Evolutionary conservation across 2,797 vertebrate genomes (phyloP).

Genomic region (Helarctos malayanus): DNA sequence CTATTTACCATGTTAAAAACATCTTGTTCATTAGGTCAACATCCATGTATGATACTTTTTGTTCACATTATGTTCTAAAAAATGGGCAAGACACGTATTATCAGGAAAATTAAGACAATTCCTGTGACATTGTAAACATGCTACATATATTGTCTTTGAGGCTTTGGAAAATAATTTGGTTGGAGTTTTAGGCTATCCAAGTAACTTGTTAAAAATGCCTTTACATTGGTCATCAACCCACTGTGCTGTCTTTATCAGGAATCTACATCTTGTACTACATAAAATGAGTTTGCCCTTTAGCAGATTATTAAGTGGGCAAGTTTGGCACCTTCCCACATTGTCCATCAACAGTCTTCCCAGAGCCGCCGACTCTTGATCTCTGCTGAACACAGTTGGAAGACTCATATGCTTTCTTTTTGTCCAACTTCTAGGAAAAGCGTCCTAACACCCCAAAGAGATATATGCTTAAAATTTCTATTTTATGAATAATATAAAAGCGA

Average conservation of each 20-base stretch:
- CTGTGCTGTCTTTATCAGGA: not conserved
- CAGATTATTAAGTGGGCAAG: not conserved
- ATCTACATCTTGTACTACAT: not conserved
- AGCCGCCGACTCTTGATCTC: not conserved
- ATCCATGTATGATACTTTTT: constrained; percentile 8
- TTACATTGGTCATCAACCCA: not conserved
- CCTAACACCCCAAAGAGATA: not conserved
- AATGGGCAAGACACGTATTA: constrained; percentile 2
- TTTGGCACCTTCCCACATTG: not conserved
- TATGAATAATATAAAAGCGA: not conserved
- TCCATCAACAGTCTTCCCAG: not conserved
- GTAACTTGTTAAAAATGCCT: constrained; percentile 4
- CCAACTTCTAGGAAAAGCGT: not conserved
- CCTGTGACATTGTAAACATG: constrained; percentile 1
- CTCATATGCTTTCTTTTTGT: not conserved
- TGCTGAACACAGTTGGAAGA: not conserved
- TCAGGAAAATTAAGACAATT: not conserved
- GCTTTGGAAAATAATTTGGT: not conserved
- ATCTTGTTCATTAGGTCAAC: not conserved
- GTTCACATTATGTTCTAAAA: constrained; percentile 37
- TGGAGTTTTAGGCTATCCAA: not conserved
- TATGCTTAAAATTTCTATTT: not conserved
- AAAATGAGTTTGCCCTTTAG: constrained; percentile 7
- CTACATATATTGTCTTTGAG: not conserved
- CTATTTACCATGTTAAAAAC: constrained; percentile 39